These are phyloP conservation scores for Motacilla tschutschensis DNA, from an alignment of 2,113 vertebrate species.

Conservation along the genomic window DNA sequence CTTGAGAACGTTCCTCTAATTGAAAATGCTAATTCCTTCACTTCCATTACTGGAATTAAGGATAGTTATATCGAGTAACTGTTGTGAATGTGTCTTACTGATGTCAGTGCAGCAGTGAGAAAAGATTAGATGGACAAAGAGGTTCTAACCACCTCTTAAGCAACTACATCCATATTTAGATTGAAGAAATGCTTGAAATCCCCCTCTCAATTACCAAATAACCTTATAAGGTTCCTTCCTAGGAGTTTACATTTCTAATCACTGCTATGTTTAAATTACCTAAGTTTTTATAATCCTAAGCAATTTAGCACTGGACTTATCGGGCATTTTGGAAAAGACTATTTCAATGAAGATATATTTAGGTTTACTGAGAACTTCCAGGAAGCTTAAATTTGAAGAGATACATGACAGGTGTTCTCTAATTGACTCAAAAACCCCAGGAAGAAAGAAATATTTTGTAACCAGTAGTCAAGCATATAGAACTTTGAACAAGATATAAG, in stretches of 20 bases:
- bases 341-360: background rate
- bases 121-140: background rate
- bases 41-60: background rate
- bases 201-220: background rate
- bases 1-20: background rate
- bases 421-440: background rate
- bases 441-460: background rate
- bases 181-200: background rate
- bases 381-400: background rate
- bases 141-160: background rate
- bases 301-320: background rate
- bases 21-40: background rate
- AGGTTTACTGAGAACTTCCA: background rate
- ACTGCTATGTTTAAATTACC: background rate
- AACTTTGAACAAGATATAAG: background rate
- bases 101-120: background rate
- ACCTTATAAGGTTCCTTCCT: background rate
- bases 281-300: background rate
- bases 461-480: background rate
- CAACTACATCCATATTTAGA: background rate
- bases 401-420: background rate
- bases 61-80: fast-evolving
- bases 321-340: background rate
- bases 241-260: background rate
- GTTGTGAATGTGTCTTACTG: background rate